Percentiles rank a stretch among this genome's conserved stretches.
Conservation (phyloP, 2,113 vertebrate genomes). For the Anser cygnoides region DNA sequence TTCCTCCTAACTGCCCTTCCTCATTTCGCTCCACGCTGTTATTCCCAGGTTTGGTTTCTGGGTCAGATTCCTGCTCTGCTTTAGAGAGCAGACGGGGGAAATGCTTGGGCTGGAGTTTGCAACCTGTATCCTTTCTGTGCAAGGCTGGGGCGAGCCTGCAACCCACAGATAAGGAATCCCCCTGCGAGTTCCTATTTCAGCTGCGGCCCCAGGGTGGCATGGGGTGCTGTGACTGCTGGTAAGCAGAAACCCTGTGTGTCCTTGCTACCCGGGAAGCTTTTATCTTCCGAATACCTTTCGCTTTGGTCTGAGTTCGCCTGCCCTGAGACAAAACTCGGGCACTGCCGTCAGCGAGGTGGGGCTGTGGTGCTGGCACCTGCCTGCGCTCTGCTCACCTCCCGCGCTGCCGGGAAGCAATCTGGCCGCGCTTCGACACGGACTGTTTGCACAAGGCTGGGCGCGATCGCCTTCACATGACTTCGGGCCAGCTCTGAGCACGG, state of each 20-base stretch:
- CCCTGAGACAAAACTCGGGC: background rate
- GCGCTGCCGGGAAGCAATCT: background rate
- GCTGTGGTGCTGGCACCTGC: background rate
- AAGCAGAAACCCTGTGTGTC: background rate
- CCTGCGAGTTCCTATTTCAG: background rate
- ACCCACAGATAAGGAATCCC: background rate
- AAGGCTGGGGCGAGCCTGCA: background rate
- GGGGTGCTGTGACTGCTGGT: background rate
- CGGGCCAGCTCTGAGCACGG: background rate
- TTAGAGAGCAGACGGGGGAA: background rate
- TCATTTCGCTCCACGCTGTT: background rate
- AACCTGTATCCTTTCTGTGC: background rate
- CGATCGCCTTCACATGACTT: background rate
- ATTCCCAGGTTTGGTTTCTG: background rate
- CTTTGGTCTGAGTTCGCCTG: background rate
- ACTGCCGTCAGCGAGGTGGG: background rate
- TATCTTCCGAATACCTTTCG: background rate
- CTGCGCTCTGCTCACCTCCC: background rate
- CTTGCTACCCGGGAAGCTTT: background rate
- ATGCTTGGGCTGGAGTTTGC: background rate
- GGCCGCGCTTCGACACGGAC: background rate
- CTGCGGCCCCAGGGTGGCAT: background rate
- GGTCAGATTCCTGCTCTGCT: background rate
- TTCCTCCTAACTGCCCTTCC: background rate
- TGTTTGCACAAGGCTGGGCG: conserved; percentile 32